These are phyloP conservation scores for Musca domestica DNA, from an alignment of 1,140 invertebrate genomes.

Conservation along the genomic window DNA sequence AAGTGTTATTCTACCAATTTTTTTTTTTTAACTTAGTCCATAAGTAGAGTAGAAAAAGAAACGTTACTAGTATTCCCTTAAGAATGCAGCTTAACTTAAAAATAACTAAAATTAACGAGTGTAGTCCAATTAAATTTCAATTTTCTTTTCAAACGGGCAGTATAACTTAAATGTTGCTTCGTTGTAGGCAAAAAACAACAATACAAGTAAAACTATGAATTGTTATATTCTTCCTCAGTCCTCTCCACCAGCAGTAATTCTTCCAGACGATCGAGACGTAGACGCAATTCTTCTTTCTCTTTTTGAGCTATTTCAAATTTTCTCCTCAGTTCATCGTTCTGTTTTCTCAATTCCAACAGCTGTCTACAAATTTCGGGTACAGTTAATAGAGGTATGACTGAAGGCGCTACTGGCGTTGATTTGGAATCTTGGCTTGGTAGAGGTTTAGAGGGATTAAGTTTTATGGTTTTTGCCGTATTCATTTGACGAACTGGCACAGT, in stretches of 20 bases:
- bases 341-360: conserved; percentile 42
- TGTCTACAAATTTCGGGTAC: conserved; percentile 48
- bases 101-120: no score
- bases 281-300: conserved; percentile 40
- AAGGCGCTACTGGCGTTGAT: conserved; percentile 25
- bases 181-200: background rate
- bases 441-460: background rate
- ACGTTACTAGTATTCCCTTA: no score
- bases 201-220: conserved; percentile 22
- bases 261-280: conserved; percentile 44
- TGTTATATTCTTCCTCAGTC: conserved; percentile 16
- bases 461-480: background rate
- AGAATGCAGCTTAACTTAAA: no score
- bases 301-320: conserved; percentile 28
- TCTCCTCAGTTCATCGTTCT: conserved; percentile 41
- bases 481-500: conserved; percentile 37
- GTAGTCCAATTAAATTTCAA: no score
- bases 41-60: no score
- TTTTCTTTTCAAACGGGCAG: conserved; percentile 4
- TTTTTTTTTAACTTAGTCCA: no score
- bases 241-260: conserved; percentile 34
- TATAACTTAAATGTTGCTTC: background rate
- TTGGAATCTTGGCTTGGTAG: background rate
- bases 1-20: no score
- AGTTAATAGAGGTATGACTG: conserved; percentile 43